These are phyloP conservation scores for Pollenia griseotomentosa DNA, from an alignment of 2,888 invertebrate genomes.

Conservation along the genomic window DNA sequence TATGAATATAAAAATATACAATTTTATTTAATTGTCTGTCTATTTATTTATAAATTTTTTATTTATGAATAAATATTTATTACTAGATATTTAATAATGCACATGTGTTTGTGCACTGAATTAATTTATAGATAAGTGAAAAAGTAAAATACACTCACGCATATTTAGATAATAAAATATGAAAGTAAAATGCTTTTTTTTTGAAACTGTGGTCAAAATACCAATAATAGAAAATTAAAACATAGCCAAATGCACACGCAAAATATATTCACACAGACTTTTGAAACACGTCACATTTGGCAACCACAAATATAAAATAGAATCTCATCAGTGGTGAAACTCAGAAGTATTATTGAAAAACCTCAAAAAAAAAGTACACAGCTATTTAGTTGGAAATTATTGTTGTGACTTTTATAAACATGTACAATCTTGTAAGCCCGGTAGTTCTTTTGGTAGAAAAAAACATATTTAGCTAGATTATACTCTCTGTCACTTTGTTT, in stretches of 20 bases:
- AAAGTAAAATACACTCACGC: not conserved
- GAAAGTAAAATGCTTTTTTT: slow-evolving; percentile 54
- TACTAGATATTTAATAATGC: not conserved
- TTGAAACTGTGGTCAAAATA: slow-evolving; percentile 55
- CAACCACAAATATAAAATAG: slow-evolving; percentile 63
- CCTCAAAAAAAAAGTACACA: not conserved
- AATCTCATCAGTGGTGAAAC: slow-evolving; percentile 53
- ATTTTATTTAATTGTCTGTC: slow-evolving; percentile 7
- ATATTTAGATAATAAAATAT: slow-evolving; percentile 1
- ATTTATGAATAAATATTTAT: slow-evolving; percentile 34
- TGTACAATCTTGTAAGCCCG: too few species aligned
- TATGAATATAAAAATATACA: slow-evolving; percentile 25
- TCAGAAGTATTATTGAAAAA: slow-evolving; percentile 44
- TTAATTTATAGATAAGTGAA: slow-evolving; percentile 28
- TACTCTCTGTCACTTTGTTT: too few species aligned
- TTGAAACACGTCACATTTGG: slow-evolving; percentile 24
- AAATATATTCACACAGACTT: too few species aligned
- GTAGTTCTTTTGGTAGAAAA: too few species aligned
- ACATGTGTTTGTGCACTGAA: not conserved
- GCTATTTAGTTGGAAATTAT: slow-evolving; percentile 1
- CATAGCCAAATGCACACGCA: too few species aligned
- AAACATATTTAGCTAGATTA: too few species aligned
- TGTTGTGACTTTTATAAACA: too few species aligned
- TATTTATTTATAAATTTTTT: not conserved
- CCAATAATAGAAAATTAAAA: slow-evolving; percentile 31